phyloP scores from a whole-genome alignment of 2,888 invertebrate genomes.

The Ernsta delagoae region DNA sequence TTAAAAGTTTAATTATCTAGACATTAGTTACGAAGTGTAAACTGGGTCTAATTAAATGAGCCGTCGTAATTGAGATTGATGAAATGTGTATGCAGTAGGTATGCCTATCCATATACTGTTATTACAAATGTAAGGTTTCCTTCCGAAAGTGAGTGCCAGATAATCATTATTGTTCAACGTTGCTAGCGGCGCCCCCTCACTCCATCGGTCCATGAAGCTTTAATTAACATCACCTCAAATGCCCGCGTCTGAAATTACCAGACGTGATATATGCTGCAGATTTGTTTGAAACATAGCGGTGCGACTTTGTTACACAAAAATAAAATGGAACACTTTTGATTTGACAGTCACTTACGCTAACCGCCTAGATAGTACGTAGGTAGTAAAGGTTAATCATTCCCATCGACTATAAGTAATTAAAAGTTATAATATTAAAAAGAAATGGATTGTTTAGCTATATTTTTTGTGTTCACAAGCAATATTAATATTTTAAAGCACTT shows the following conservation, averaged over 20 bases:
- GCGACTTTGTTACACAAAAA: constrained; percentile 47
- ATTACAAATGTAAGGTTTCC: no score
- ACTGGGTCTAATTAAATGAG: constrained; percentile 6
- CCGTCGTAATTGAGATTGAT: constrained; percentile 11
- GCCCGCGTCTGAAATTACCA: constrained; percentile 52
- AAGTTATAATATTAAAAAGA: no score
- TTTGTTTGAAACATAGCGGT: constrained; percentile 57
- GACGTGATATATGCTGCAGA: constrained; percentile 60
- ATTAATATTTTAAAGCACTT: no score
- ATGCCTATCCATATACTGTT: background rate
- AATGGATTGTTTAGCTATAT: no score
- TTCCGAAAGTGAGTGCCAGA: no score
- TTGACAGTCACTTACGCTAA: background rate
- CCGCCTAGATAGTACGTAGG: background rate
- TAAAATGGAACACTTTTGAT: constrained; percentile 46
- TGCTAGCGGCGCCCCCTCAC: background rate
- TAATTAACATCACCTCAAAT: constrained; percentile 66
- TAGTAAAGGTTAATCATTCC: background rate
- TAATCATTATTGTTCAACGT: no score
- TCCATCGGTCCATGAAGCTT: constrained; percentile 44
- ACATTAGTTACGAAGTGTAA: background rate
- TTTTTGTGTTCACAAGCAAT: no score
- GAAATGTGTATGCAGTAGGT: background rate
- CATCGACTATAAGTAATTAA: no score
- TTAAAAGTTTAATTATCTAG: background rate